phyloP scores from a whole-genome alignment of 2,113 vertebrate genomes.

The Platysternon megacephalum region DNA sequence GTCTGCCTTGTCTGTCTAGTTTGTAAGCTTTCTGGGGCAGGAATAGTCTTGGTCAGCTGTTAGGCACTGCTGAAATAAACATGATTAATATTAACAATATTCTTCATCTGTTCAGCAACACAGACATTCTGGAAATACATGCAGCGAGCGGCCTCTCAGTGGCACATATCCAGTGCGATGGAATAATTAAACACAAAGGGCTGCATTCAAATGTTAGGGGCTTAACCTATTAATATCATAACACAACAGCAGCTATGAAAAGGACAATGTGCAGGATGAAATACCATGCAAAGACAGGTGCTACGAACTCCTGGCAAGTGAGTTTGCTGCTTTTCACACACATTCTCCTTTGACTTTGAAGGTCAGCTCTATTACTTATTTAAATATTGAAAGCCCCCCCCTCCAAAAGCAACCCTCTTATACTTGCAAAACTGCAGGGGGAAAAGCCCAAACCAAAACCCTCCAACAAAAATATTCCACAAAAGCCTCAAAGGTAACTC shows the following conservation, averaged over 20 bases:
- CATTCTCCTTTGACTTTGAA: not conserved
- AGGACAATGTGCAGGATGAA: fast-evolving
- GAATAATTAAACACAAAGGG: fast-evolving
- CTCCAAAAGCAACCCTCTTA: not conserved
- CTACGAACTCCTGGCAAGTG: fast-evolving
- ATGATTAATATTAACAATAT: too few relatives aligned
- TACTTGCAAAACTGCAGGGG: not conserved
- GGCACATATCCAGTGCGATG: fast-evolving
- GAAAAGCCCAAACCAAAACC: not conserved
- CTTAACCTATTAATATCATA: fast-evolving
- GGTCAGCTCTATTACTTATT: not conserved
- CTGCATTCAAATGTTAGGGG: fast-evolving
- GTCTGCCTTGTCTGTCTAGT: too few relatives aligned
- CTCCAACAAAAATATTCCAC: slow-evolving; percentile 53
- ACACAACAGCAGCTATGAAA: fast-evolving
- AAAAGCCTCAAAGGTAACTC: not conserved
- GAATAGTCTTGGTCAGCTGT: too few relatives aligned
- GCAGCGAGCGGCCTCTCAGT: fast-evolving
- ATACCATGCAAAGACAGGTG: fast-evolving
- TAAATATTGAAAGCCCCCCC: not conserved
- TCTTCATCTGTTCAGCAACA: too few relatives aligned
- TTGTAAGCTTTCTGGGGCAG: too few relatives aligned
- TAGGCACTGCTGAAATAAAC: too few relatives aligned
- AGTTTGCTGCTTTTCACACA: not conserved
- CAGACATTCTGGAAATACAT: not conserved